phyloP scores from a whole-genome alignment of 1,140 invertebrate genomes.

The Drosophila repleta region DNA sequence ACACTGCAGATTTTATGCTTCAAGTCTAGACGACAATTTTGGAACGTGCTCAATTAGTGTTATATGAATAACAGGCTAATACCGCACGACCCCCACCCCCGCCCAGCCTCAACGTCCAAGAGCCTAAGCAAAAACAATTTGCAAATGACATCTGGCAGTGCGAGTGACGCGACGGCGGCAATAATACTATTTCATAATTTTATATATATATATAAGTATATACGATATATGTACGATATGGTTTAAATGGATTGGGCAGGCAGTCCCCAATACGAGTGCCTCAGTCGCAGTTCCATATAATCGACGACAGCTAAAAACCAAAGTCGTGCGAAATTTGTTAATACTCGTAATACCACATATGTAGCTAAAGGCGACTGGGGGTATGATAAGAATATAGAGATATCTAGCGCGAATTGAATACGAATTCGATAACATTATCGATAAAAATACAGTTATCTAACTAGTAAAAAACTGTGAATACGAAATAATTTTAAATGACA shows the following conservation, averaged over 20 bases:
- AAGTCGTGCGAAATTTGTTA: slow-evolving; percentile 62
- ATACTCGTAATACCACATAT: slow-evolving; percentile 37
- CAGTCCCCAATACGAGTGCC: slow-evolving; percentile 9
- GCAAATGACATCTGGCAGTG: slow-evolving; percentile 50
- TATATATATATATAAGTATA: slow-evolving; percentile 8
- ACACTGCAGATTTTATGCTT: slow-evolving; percentile 78
- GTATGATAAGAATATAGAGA: neutral
- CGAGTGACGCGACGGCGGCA: slow-evolving; percentile 33
- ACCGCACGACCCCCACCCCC: neutral
- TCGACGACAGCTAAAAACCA: slow-evolving; percentile 32
- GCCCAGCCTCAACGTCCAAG: neutral
- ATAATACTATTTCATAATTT: slow-evolving; percentile 57
- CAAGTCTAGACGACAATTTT: slow-evolving; percentile 79
- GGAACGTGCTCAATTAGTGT: slow-evolving; percentile 77
- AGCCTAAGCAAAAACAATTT: slow-evolving; percentile 39
- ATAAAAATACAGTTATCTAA: neutral
- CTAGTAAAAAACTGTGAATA: too few species aligned
- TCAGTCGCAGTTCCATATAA: neutral
- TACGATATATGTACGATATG: neutral
- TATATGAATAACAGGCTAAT: slow-evolving; percentile 24
- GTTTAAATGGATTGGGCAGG: slow-evolving; percentile 13
- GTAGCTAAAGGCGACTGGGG: neutral
- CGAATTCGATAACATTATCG: neutral
- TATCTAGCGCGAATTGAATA: neutral
- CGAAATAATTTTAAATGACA: too few species aligned